Evolutionary conservation across 1,140 invertebrate genomes (phyloP), one percentile per base, ranked within the genome.

Genomic region (Archivesica marissinica): DNA sequence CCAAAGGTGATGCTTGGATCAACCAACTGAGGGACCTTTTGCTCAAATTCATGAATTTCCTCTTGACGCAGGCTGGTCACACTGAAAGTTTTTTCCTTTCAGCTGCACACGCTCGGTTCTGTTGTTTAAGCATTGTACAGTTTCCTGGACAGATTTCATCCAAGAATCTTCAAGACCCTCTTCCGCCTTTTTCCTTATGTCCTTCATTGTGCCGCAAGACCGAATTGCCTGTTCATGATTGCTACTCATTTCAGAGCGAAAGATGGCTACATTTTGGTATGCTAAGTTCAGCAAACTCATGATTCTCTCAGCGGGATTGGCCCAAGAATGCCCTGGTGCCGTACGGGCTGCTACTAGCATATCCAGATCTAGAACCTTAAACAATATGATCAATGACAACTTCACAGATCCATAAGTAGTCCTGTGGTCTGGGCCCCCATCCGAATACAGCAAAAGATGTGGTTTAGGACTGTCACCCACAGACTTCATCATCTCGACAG

Each of bases 241-340:
- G 41, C 56, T 72, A 17, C 4, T 50, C 59, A 75, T 79, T 70
- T 87, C 68, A 41, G 33, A 28, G 4, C 87, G 23, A 54, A 59
- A 33, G 0, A 84, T 20, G 0, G 86, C 79, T 17, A 85, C 82
- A 70, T 85, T 82, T 61, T 86, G 83, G 50, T 64, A 74, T 0
- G 47, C 86, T 17, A 87, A 25, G 52, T 88, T 89, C 35, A 86
- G 56, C 7, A 89, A n/a, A 20, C 75, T 72, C 87, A 88, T 86
- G 2, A 86, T 82, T 59, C 87, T 47, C 72, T 88, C 87, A 23
- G 86, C 87, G 33, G 85, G 88, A 72, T 86, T 89, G 0, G 44
- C 70, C 66, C 80, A 87, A 17, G 44, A 66, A 35, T 87, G 50
- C 13, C 84, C 80, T 38, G 85, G 85, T 13, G 87, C 82, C 41